These are phyloP conservation scores for Caenorhabditis wallacei DNA, from an alignment of 2,888 invertebrate species.

Conservation along the genomic window DNA sequence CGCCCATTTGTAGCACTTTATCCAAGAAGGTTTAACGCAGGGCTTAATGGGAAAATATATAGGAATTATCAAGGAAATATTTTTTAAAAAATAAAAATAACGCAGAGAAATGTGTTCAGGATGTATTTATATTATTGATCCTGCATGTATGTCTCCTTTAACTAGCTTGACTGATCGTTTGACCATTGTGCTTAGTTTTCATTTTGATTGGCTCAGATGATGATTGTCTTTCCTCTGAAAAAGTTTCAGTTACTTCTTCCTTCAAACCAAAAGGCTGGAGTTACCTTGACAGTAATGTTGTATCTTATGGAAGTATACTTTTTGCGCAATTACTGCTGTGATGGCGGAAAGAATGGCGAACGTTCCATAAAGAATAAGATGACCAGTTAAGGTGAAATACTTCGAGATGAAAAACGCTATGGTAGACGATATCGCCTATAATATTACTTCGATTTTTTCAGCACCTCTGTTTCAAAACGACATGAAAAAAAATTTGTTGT, in stretches of 20 bases:
- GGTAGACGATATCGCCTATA: slow-evolving; percentile 53
- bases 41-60: too few species aligned
- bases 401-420: slow-evolving; percentile 57
- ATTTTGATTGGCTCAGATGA: slow-evolving; percentile 46
- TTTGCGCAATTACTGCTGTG: slow-evolving; percentile 48
- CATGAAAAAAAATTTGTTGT: too few species aligned
- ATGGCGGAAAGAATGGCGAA: slow-evolving; percentile 59
- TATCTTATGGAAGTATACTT: slow-evolving; percentile 52
- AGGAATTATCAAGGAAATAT: too few species aligned
- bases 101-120: too few species aligned
- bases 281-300: slow-evolving; percentile 59
- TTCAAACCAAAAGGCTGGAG: neutral
- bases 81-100: too few species aligned
- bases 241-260: neutral
- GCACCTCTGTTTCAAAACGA: too few species aligned
- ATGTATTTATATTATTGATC: neutral
- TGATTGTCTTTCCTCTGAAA: slow-evolving; percentile 20
- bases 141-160: neutral
- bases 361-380: slow-evolving; percentile 44
- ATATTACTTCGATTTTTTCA: too few species aligned
- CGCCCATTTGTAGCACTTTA: too few species aligned
- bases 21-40: too few species aligned
- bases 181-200: slow-evolving; percentile 30
- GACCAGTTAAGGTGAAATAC: slow-evolving; percentile 51
- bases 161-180: slow-evolving; percentile 17